Evolutionary conservation across 2,888 invertebrate species (phyloP), one percentile per base, ranked within the genome.

Genomic region (Exocentrus adspersus): DNA sequence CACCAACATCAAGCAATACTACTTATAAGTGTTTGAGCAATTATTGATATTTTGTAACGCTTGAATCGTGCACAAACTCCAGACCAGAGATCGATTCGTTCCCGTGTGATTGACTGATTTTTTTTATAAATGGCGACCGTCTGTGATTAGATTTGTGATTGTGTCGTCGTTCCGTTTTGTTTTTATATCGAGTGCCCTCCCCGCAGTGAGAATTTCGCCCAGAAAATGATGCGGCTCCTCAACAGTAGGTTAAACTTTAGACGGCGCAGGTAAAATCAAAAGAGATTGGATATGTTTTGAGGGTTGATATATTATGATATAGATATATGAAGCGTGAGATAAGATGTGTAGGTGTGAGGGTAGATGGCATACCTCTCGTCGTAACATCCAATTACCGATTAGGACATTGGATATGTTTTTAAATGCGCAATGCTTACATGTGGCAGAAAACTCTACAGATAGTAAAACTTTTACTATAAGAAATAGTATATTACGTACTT

Each of bases 231-330:
- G 65, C 77, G 78, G 62, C 65, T 80, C 64, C 68, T 79, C 50
- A 78, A 77, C 65, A 78, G 65, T 64, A 72, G 78, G 45, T 69
- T 80, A 52, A 78, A 77, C 68, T 76, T 81, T 64, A 77, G 80
- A 62, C 76, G 80, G 19, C 77, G 77, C 68, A 80, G 80, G 81
- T 81, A 77, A 77, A 37, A 37, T 1, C 10, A n/a, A 3, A 2
- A 54, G 16, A 24, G 14, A 7, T 58, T 48, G 48, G n/a, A n/a
- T n/a, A n/a, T n/a, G n/a, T n/a, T n/a, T n/a, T 24, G 24, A 24
- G 24, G 7, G 24, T 5, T 24, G 24, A 24, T 3, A 24, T 5
- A 24, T 24, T 24, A 3, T 24, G 24, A 24, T 24, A 24, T 24
- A 7, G 7, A 24, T n/a, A n/a, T n/a, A n/a, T n/a, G n/a, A n/a